A percentile compares a stretch with the other conserved stretches of the same genome.
Conservation (phyloP, 2,888 invertebrate genomes). For the Cylloceria caligata region DNA sequence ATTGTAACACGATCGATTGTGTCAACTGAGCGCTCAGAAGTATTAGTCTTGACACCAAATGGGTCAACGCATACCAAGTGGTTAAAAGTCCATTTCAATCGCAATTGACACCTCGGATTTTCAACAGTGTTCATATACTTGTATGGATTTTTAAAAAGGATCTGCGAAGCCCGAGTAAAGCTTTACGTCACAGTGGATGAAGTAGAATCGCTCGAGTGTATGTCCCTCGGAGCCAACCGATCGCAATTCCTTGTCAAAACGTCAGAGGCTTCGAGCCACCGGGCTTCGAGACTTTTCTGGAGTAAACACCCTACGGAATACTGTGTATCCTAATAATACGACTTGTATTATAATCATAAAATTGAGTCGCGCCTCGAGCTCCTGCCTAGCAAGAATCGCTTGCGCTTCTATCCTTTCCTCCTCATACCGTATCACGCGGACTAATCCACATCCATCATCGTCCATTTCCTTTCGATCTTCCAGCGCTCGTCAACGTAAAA, state of each 20-base stretch:
- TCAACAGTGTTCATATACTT: no score
- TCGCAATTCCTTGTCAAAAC: slow-evolving; percentile 76
- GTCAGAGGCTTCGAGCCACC: slow-evolving; percentile 65
- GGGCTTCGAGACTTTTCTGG: slow-evolving; percentile 42
- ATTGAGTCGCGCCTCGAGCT: slow-evolving; percentile 41
- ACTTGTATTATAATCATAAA: neutral
- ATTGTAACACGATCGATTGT: no score
- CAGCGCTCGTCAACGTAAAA: no score
- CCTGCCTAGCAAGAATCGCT: slow-evolving; percentile 28
- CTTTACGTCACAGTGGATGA: slow-evolving; percentile 70
- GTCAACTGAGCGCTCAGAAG: no score
- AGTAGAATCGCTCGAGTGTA: slow-evolving; percentile 77
- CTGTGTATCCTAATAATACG: neutral
- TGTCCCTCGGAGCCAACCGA: slow-evolving; percentile 75
- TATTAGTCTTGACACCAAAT: no score
- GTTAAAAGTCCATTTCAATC: no score
- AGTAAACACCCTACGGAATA: slow-evolving; percentile 22
- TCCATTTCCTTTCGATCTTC: no score
- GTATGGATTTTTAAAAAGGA: neutral
- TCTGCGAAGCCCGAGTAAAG: slow-evolving; percentile 34
- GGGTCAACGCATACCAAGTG: no score
- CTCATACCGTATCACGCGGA: neutral
- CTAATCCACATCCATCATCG: neutral
- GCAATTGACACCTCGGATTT: no score
- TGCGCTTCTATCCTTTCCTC: neutral